Evolutionary conservation across 2,113 vertebrate genomes (phyloP).

Genomic region (Panthera leo): DNA sequence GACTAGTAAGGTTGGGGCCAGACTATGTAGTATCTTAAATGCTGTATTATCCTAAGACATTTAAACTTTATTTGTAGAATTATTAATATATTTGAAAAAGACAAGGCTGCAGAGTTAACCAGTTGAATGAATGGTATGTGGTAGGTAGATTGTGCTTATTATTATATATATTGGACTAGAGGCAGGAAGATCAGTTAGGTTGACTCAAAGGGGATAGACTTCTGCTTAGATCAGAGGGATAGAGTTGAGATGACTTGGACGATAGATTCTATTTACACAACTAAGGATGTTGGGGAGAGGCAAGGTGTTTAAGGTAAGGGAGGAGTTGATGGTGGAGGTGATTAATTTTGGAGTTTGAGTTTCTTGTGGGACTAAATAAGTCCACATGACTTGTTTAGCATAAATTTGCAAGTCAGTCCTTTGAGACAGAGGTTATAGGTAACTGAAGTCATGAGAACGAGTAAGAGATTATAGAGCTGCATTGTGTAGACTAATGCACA

Average conservation of each 20-base stretch:
- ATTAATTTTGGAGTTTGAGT: conserved; percentile 20
- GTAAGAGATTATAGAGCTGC: neutral
- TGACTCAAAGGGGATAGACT: neutral
- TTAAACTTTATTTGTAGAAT: neutral
- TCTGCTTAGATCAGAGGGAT: neutral
- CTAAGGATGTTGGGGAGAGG: neutral
- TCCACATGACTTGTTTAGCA: neutral
- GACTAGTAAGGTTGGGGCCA: neutral
- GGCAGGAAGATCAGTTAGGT: neutral
- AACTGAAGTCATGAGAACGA: neutral
- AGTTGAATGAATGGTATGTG: neutral
- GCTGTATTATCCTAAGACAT: neutral
- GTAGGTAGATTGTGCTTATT: neutral
- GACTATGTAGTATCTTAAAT: neutral
- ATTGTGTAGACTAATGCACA: neutral
- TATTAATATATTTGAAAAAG: conserved; percentile 31
- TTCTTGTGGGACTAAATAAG: neutral
- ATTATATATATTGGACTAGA: neutral
- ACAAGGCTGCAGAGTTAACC: neutral
- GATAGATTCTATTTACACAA: neutral
- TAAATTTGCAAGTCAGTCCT: neutral
- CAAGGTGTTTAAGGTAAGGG: neutral
- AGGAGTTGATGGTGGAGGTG: neutral
- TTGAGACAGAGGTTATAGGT: neutral
- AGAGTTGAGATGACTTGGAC: neutral